Evolutionary conservation across 2,888 invertebrate species (phyloP).

Genomic region (Crepidodera aurea): DNA sequence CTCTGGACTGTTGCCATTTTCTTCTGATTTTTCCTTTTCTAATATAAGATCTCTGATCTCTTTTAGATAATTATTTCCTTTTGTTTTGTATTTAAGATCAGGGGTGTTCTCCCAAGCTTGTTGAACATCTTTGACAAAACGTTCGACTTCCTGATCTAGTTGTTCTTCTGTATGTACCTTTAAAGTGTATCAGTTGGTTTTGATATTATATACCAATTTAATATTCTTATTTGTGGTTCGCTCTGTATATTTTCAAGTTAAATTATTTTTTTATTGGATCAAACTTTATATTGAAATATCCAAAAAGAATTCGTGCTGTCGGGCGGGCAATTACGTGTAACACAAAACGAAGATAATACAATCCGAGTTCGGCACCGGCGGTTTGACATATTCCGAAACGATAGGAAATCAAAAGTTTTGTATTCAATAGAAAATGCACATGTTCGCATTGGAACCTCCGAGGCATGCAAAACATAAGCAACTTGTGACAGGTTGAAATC

Average conservation of each 20-base stretch:
- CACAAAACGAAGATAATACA: constrained; percentile 13
- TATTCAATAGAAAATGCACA: constrained; percentile 38
- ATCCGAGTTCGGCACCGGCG: constrained; percentile 16
- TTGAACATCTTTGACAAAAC: too few species aligned
- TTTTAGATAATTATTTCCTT: too few species aligned
- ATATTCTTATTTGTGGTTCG: neutral
- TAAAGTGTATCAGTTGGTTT: too few species aligned
- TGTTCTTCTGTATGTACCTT: too few species aligned
- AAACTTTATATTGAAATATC: neutral
- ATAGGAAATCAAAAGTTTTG: constrained; percentile 35
- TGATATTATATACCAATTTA: too few species aligned
- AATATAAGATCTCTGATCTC: too few species aligned
- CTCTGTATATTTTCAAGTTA: neutral
- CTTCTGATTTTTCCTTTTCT: too few species aligned
- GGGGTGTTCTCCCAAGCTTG: too few species aligned
- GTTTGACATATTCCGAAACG: constrained; percentile 26
- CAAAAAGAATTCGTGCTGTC: neutral
- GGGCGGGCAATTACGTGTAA: constrained; percentile 4
- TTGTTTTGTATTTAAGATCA: too few species aligned
- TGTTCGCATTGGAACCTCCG: constrained; percentile 47
- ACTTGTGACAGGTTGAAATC: constrained; percentile 57
- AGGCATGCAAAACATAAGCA: constrained; percentile 57
- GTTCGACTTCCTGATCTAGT: too few species aligned
- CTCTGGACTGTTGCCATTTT: too few species aligned
- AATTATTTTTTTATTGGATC: neutral